Evolutionary conservation across 2,797 vertebrate genomes (phyloP).

Genomic region (Urocyon cinereoargenteus): DNA sequence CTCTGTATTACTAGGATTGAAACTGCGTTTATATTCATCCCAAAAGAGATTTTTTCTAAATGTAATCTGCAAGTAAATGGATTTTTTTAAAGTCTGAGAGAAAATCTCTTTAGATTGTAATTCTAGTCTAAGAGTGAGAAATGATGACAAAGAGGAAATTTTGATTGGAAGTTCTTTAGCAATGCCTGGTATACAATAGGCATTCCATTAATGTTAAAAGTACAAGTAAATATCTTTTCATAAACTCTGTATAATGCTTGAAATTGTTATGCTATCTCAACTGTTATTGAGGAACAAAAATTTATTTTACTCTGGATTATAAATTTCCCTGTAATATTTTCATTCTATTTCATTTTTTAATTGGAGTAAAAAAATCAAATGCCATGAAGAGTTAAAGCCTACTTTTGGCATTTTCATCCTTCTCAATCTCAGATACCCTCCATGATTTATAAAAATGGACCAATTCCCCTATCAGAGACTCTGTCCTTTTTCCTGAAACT

Average conservation of each 20-base stretch:
- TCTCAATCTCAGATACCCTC: not conserved
- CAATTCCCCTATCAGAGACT: not conserved
- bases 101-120: conserved; percentile 22
- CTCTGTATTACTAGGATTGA: not conserved
- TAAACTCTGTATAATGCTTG: not conserved
- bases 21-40: conserved; percentile 25
- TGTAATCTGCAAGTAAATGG: not conserved
- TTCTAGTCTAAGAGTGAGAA: conserved; percentile 7
- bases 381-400: conserved; percentile 6
- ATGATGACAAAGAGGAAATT: not conserved
- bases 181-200: not conserved
- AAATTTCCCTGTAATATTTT: not conserved
- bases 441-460: not conserved
- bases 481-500: not conserved
- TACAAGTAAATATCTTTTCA: not conserved
- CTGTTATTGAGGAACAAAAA: conserved; percentile 27
- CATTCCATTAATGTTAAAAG: not conserved
- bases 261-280: conserved; percentile 13
- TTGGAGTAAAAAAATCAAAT: not conserved
- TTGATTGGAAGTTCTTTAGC: not conserved
- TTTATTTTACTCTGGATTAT: conserved; percentile 36
- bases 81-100: conserved; percentile 8
- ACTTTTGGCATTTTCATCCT: not conserved
- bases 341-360: conserved; percentile 26
- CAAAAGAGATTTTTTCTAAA: conserved; percentile 30